Evolutionary conservation across 1,140 invertebrate genomes (phyloP), one percentile per base, ranked within the genome.

Genomic region (Papilio machaon): DNA sequence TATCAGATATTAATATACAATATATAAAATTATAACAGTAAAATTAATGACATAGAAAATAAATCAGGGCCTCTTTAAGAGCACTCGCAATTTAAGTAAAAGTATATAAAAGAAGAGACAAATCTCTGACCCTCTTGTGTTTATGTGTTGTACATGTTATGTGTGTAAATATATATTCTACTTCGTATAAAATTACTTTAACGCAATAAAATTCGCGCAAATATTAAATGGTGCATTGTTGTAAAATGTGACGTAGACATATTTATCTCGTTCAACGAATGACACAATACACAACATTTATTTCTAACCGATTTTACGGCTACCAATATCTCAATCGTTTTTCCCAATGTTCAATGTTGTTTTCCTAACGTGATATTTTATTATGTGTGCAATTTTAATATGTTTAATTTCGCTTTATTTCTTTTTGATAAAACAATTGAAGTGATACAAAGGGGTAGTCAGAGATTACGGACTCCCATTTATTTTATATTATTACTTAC

Each of bases 241-340:
- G 64, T 70, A 30, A 35, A 70, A 70, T 70, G 64, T 70, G 64
- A 70, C 30, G 30, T 70, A 35, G 30, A 5, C 35, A 67, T 11
- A 11, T 67, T 67, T 67, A 67, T 67, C 64, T 67, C 64, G 23
- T 13, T 35, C 30, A 35, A 23, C 4, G 13, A 64, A 67, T 67
- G 64, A 67, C 30, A 67, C 64, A 35, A 38, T 67, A 67, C 64
- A 35, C 30, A 67, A 67, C 13, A 67, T 67, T 67, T 67, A 30
- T 67, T 67, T 35, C 23, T 67, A 67, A 67, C 64, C 64, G 64
- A 67, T 67, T 67, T 67, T 35, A 67, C 64, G 30, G 64, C 64
- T 35, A 67, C 30, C 64, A 67, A 67, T 67, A 67, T 67, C 23
- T 67, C 64, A 67, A 67, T 67, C 7, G 10, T 30, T 30, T 9